Conservation (phyloP, 2,797 vertebrate genomes). For the Acrossocheilus fasciatus region DNA sequence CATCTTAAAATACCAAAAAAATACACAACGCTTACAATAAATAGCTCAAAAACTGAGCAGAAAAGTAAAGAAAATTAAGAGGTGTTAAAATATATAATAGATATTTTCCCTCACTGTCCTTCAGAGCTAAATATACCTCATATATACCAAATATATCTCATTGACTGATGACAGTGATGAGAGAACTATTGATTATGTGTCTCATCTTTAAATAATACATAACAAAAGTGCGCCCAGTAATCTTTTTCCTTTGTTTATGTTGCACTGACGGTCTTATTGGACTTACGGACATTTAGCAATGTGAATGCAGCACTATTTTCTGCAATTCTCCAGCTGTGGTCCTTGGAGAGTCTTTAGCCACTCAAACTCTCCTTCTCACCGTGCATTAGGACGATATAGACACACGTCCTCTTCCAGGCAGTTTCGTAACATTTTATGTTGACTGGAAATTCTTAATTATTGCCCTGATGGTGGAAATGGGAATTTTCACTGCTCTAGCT, state of each 20-base stretch:
- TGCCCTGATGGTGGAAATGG: too few species aligned
- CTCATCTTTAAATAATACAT: slow-evolving; percentile 55
- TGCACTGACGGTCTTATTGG: not conserved
- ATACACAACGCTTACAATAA: not conserved
- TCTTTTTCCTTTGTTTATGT: not conserved
- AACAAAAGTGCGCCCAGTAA: slow-evolving; percentile 24
- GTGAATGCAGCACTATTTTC: not conserved
- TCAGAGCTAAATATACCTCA: slow-evolving; percentile 13
- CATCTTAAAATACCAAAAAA: not conserved
- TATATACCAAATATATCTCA: not conserved
- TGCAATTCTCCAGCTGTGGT: too few species aligned
- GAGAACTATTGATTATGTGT: slow-evolving; percentile 33
- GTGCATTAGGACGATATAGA: too few species aligned
- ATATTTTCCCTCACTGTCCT: not conserved
- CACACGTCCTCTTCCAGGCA: too few species aligned
- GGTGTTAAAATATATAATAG: not conserved
- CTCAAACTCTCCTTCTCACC: too few species aligned
- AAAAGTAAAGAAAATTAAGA: too few species aligned
- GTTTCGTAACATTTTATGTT: too few species aligned
- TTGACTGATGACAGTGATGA: slow-evolving; percentile 25
- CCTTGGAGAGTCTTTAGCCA: too few species aligned
- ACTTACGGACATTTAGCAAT: not conserved
- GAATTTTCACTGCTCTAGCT: too few species aligned
- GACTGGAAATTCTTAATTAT: too few species aligned
- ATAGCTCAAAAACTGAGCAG: too few species aligned